These are phyloP conservation scores for Callimorpha dominula DNA, from an alignment of 2,888 invertebrate species.

Conservation along the genomic window DNA sequence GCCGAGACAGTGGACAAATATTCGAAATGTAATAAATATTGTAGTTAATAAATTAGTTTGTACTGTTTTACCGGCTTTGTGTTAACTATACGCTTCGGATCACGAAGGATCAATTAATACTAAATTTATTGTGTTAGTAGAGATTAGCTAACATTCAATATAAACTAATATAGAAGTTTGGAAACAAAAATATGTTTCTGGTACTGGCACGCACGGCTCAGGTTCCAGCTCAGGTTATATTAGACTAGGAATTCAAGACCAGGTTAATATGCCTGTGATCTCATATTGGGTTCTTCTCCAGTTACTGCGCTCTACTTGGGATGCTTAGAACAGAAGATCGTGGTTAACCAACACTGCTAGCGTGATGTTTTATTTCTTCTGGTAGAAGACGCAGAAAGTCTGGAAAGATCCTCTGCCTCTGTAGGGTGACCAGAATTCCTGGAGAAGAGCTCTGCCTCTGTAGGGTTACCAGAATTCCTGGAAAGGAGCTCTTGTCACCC, in stretches of 20 bases:
- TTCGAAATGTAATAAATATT: constrained; percentile 45
- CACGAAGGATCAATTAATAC: constrained; percentile 16
- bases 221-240: not conserved
- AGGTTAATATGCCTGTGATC: not conserved
- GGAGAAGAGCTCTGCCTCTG: too few relatives aligned
- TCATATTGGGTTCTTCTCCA: not conserved
- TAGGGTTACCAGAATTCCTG: too few relatives aligned
- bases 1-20: constrained; percentile 38
- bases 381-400: too few relatives aligned
- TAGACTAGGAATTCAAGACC: not conserved
- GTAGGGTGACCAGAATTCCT: too few relatives aligned
- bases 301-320: not conserved
- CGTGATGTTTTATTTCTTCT: too few relatives aligned
- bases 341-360: too few relatives aligned
- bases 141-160: not conserved
- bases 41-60: constrained; percentile 26
- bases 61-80: too few relatives aligned
- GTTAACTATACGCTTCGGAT: constrained; percentile 11
- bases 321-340: not conserved
- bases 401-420: too few relatives aligned
- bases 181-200: not conserved
- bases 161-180: not conserved
- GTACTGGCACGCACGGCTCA: not conserved
- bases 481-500: too few relatives aligned
- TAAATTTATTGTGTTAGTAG: not conserved